These are phyloP conservation scores for Hipposideros armiger DNA, from an alignment of 2,113 vertebrate genomes.

Conservation along the genomic window DNA sequence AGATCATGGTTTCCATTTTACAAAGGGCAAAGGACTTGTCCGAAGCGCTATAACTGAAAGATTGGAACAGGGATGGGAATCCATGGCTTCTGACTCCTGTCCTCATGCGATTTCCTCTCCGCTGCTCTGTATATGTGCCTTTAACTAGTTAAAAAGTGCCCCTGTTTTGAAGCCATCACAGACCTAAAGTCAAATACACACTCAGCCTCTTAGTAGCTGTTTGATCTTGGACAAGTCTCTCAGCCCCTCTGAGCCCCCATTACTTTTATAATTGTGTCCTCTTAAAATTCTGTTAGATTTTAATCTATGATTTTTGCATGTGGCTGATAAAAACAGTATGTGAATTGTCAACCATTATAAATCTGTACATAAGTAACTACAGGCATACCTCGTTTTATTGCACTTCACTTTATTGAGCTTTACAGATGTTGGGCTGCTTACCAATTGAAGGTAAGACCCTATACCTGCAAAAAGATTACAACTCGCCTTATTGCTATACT, in stretches of 20 bases:
- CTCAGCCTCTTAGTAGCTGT: background rate
- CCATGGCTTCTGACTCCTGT: background rate
- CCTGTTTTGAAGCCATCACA: background rate
- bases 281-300: background rate
- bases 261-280: slow-evolving; percentile 6
- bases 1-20: slow-evolving; percentile 51
- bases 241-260: background rate
- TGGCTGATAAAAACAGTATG: slow-evolving; percentile 21
- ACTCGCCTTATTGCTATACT: background rate
- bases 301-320: slow-evolving; percentile 36
- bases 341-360: slow-evolving; percentile 23
- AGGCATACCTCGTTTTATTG: background rate
- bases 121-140: background rate
- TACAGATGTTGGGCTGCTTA: background rate
- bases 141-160: background rate
- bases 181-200: background rate
- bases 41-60: background rate
- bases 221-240: slow-evolving; percentile 20
- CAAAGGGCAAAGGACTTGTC: background rate
- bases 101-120: background rate
- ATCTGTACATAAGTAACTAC: background rate
- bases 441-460: background rate
- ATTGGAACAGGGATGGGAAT: background rate
- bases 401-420: background rate
- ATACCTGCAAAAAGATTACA: background rate